These are phyloP conservation scores for Papio anubis DNA, from an alignment of 2,113 vertebrate genomes.

Conservation along the genomic window DNA sequence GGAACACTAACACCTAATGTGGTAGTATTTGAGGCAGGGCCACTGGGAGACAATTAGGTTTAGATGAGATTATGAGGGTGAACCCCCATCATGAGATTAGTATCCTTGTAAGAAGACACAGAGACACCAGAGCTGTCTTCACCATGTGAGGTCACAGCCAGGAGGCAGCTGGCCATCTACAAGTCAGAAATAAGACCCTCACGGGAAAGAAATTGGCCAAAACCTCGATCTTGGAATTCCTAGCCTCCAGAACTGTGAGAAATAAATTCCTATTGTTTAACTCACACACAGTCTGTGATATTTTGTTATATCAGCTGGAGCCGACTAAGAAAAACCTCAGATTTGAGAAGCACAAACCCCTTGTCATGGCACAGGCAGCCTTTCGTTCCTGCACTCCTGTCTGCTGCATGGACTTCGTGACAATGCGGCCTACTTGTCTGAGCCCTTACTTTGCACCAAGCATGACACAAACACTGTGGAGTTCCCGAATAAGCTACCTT, in stretches of 20 bases:
- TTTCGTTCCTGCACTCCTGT: neutral
- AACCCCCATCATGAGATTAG: too few relatives aligned
- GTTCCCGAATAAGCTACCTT: neutral
- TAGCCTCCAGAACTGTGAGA: neutral
- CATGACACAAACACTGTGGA: neutral
- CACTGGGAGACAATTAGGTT: neutral
- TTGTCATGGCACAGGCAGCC: neutral
- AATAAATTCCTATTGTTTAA: neutral
- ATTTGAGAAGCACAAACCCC: neutral
- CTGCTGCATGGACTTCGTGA: neutral
- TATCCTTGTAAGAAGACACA: neutral
- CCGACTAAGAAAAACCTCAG: neutral
- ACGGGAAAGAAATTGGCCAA: neutral
- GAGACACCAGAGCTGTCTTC: neutral
- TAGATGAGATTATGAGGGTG: neutral
- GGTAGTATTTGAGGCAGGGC: neutral
- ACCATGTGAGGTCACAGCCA: neutral
- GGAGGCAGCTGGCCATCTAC: neutral
- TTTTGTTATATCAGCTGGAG: neutral
- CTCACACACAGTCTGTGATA: neutral
- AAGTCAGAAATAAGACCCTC: neutral
- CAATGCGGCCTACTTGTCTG: neutral
- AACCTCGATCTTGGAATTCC: neutral
- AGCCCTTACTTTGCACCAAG: neutral
- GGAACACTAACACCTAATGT: neutral